Evolutionary conservation across 2,888 invertebrate genomes (phyloP).

Genomic region (Tenthredo mesomela): DNA sequence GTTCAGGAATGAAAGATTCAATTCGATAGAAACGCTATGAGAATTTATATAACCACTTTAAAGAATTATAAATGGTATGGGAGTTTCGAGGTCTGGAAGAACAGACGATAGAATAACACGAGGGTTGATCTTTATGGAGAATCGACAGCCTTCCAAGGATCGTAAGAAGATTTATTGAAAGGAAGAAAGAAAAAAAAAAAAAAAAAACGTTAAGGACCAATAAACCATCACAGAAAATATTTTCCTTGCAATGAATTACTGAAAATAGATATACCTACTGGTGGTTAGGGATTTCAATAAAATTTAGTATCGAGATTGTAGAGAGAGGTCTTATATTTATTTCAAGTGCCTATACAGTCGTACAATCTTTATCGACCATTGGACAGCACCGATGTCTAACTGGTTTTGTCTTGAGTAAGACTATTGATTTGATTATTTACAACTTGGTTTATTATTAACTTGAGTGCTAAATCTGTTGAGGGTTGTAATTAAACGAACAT

Average conservation of each 20-base stretch:
- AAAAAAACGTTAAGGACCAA: not conserved
- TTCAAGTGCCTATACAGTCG: not conserved
- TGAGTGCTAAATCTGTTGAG: constrained; percentile 24
- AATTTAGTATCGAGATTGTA: constrained; percentile 22
- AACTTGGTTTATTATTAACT: constrained; percentile 15
- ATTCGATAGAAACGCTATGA: not conserved
- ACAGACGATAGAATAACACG: not conserved
- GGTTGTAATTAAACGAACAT: constrained; percentile 35
- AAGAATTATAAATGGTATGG: not conserved
- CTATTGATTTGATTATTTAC: constrained; percentile 25
- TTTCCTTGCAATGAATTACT: not conserved
- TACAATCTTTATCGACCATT: constrained; percentile 22
- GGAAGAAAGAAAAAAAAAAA: not conserved
- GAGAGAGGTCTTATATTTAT: constrained; percentile 14
- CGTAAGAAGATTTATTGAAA: not conserved
- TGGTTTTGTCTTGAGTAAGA: constrained; percentile 7
- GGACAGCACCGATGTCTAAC: constrained; percentile 15
- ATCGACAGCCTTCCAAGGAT: not conserved
- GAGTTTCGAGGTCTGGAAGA: not conserved
- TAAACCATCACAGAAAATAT: not conserved
- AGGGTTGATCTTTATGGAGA: constrained; percentile 13
- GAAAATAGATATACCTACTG: not conserved
- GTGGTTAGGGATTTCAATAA: not conserved
- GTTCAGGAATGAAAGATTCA: not conserved
- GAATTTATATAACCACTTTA: not conserved